Conservation (phyloP, 1,140 invertebrate species). For the Drosophila sp. region DNA sequence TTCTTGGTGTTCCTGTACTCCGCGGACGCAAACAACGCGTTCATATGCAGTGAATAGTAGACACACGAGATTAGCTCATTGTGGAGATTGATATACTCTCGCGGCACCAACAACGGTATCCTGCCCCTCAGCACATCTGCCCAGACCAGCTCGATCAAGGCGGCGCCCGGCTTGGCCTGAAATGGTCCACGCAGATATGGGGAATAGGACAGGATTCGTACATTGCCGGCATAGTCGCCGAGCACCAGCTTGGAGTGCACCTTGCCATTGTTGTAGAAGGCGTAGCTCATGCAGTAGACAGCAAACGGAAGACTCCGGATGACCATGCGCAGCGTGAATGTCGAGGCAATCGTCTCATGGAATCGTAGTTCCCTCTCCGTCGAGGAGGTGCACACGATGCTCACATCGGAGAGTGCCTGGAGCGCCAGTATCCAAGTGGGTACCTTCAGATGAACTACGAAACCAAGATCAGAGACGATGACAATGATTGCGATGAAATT, state of each 20-base stretch:
- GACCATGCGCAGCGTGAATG: constrained; percentile 88
- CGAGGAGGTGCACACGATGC: constrained; percentile 88
- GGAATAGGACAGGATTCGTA: constrained; percentile 87
- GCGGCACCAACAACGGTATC: constrained; percentile 85
- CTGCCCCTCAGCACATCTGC: constrained; percentile 85
- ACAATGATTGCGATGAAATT: neutral
- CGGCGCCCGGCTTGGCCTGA: constrained; percentile 86
- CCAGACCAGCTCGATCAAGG: constrained; percentile 86
- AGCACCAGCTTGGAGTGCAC: constrained; percentile 87
- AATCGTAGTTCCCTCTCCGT: constrained; percentile 89
- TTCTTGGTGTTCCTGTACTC: constrained; percentile 84
- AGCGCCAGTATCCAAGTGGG: constrained; percentile 88
- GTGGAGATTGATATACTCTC: constrained; percentile 87
- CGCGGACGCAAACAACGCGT: constrained; percentile 86
- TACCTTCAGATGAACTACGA: constrained; percentile 85
- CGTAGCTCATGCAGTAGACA: constrained; percentile 87
- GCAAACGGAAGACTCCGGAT: constrained; percentile 86
- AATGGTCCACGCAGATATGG: constrained; percentile 88
- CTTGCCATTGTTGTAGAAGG: constrained; percentile 86
- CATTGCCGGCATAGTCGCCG: constrained; percentile 88
- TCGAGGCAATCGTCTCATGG: constrained; percentile 89
- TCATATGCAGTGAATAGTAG: constrained; percentile 86
- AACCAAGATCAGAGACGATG: neutral
- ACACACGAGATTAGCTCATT: constrained; percentile 88
- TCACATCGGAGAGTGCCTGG: constrained; percentile 89